These are phyloP conservation scores for Drosophila differens DNA, from an alignment of 2,888 invertebrate species.

Conservation along the genomic window DNA sequence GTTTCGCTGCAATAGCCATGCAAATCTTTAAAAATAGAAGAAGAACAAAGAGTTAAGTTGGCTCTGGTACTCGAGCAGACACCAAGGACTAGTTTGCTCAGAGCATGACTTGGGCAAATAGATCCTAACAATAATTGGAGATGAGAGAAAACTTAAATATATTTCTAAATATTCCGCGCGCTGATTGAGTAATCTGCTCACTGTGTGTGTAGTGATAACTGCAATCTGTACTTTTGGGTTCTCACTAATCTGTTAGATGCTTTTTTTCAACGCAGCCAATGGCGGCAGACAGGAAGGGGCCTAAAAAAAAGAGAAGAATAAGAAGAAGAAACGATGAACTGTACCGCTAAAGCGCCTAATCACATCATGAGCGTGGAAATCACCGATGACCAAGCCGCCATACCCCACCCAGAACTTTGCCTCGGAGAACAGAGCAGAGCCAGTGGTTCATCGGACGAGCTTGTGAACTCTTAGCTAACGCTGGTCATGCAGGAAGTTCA, in stretches of 20 bases:
- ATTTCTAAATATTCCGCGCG: neutral
- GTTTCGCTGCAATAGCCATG: neutral
- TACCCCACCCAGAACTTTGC: conserved; percentile 24
- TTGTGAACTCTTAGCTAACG: conserved; percentile 44
- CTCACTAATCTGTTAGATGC: conserved; percentile 40
- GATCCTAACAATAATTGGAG: neutral
- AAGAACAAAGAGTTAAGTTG: neutral
- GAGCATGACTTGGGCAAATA: neutral
- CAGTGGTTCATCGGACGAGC: conserved; percentile 45
- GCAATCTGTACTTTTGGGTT: conserved; percentile 44
- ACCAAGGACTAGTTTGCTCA: neutral
- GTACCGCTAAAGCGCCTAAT: conserved; percentile 77
- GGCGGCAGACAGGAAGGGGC: neutral
- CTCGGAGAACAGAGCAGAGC: neutral
- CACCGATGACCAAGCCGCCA: conserved; percentile 39
- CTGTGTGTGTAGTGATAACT: conserved; percentile 5
- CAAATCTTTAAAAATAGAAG: neutral
- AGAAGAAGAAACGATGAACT: conserved; percentile 40
- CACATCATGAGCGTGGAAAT: conserved; percentile 67
- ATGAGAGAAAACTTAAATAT: neutral
- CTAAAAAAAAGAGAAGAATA: neutral
- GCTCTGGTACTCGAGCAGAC: neutral
- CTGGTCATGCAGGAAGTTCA: conserved; percentile 79
- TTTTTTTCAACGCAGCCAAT: conserved; percentile 3
- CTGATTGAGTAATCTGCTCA: conserved; percentile 3